Base-by-base conservation (phyloP, 2,113 vertebrate species). In the Galeopterus variegatus region DNA sequence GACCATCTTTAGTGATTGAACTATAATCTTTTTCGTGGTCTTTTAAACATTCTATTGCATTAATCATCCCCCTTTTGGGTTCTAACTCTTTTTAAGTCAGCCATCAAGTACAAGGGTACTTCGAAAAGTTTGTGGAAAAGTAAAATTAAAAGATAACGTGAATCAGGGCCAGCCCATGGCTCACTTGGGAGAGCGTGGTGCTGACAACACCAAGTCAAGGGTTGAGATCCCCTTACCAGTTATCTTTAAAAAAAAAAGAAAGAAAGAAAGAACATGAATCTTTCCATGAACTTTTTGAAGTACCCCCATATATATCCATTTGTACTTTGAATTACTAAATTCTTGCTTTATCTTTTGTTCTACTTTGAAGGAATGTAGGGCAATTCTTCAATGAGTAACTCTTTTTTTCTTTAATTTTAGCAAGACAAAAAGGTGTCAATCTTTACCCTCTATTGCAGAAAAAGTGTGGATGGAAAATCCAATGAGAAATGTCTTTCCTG, bases 351-450 rank as follows among this genome's bases (percentile, higher is more conserved):
- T 86, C 45, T 83, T 76, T 67, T 84, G 45, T 85, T 94, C 52
- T 52, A 21, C 28, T 86, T 82, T 83, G 64, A 96, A 93, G 54
- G 48, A 41, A 86, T 60, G 33, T 1, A 73, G 17, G 13, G 50
- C 10, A 93, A 60, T 70, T 72, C 56, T 94, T 93, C 48, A 93
- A 88, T 50, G 93, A 92, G 3, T 86, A 79, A 90, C 31, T 80
- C 7, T 8, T 56, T 72, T 91, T 76, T 69, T 62, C 31, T 54
- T 21, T 48, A 79, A 73, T 41, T 87, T 81, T 54, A 83, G 21
- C 52, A 75, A 94, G 85, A 94, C 26, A 56, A 65, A 70, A 88
- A 69, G 0, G 2, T 92, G 19, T 94, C 84, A 77, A 31, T 62
- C 83, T 89, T 93, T 94, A 36, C 28, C 6, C 26, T 72, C 60